Evolutionary conservation across 2,797 vertebrate species (phyloP).

Genomic region (Triplophysa bombifrons): DNA sequence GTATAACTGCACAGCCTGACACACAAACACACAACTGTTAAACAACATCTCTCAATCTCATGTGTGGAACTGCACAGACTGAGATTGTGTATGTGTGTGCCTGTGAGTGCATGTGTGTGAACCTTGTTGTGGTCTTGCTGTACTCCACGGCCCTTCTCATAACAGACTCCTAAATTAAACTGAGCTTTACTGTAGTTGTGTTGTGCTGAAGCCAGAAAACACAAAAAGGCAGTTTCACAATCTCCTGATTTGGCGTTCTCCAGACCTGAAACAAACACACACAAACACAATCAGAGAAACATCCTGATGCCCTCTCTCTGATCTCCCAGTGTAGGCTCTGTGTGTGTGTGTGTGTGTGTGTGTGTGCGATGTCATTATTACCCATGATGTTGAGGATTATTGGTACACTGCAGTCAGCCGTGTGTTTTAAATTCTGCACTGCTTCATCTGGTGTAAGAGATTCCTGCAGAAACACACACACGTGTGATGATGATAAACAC

Average conservation of each 20-base stretch:
- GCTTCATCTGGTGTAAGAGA: slow-evolving; percentile 71
- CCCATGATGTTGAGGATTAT: slow-evolving; percentile 82
- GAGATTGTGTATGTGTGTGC: background rate
- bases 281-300: background rate
- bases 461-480: slow-evolving; percentile 52
- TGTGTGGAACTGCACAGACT: slow-evolving; percentile 86
- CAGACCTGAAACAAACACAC: slow-evolving; percentile 74
- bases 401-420: slow-evolving; percentile 82
- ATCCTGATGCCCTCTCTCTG: too few species aligned
- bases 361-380: slow-evolving; percentile 44
- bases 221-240: slow-evolving; percentile 79
- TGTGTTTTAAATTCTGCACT: slow-evolving; percentile 76
- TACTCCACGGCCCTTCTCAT: slow-evolving; percentile 87
- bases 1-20: slow-evolving; percentile 86
- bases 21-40: slow-evolving; percentile 5
- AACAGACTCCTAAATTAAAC: slow-evolving; percentile 91
- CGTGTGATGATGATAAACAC: too few species aligned
- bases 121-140: slow-evolving; percentile 81
- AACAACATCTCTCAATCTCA: background rate
- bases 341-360: background rate
- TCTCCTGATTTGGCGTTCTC: slow-evolving; percentile 77
- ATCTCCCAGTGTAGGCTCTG: too few species aligned
- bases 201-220: slow-evolving; percentile 86
- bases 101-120: background rate
- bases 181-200: slow-evolving; percentile 90